These are phyloP conservation scores for Saccostrea echinata DNA, from an alignment of 1,140 invertebrate species.

Conservation along the genomic window DNA sequence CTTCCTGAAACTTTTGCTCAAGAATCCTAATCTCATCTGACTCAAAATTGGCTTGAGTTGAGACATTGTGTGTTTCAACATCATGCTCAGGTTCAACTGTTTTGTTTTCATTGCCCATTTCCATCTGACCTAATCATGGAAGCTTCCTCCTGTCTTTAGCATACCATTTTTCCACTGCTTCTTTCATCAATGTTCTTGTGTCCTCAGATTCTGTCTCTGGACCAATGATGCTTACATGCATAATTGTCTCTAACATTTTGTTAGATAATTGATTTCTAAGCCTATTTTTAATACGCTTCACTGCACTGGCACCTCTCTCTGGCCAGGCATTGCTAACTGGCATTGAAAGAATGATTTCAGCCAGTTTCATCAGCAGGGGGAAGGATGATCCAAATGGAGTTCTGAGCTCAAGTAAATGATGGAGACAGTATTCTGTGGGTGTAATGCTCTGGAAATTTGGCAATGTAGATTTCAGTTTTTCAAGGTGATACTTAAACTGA, in stretches of 20 bases:
- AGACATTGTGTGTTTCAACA: not conserved
- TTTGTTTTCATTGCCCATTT: not conserved
- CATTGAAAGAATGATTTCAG: constrained; percentile 47
- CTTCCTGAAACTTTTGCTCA: constrained; percentile 1
- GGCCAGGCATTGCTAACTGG: constrained; percentile 52
- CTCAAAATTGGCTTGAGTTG: not conserved
- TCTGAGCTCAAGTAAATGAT: not conserved
- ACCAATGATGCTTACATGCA: constrained; percentile 45
- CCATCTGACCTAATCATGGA: no score
- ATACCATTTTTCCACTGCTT: not conserved
- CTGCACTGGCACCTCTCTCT: constrained; percentile 48
- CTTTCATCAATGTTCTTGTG: not conserved
- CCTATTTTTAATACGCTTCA: constrained; percentile 48
- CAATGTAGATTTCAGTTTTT: no score
- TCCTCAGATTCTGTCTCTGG: not conserved
- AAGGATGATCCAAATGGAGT: constrained; percentile 4
- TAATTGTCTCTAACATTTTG: constrained; percentile 20
- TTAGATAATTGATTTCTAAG: constrained; percentile 27
- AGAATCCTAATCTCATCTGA: not conserved
- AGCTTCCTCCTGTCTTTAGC: not conserved
- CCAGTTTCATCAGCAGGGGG: not conserved
- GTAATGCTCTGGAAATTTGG: not conserved
- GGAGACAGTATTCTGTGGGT: not conserved
- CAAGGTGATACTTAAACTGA: constrained; percentile 43
- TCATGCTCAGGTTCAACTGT: not conserved